Conservation (phyloP, 2,888 invertebrate genomes). For the Melolontha melolontha region DNA sequence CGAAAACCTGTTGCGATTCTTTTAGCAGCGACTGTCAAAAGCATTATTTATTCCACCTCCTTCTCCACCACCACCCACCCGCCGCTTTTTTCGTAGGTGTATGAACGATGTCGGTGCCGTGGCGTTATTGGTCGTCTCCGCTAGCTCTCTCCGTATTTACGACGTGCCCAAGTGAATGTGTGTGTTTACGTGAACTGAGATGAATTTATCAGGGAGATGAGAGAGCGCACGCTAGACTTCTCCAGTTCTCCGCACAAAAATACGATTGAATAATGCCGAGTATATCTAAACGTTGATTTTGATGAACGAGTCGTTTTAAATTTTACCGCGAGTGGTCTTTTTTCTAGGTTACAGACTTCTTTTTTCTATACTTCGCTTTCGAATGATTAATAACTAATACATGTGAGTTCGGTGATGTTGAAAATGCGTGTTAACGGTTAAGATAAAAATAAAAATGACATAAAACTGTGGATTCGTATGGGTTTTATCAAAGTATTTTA, state of each 20-base stretch:
- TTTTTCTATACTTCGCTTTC: no score
- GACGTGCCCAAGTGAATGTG: constrained; percentile 26
- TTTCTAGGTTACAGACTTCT: no score
- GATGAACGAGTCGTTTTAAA: background rate
- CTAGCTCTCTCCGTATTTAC: constrained; percentile 10
- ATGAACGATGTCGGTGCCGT: constrained; percentile 3
- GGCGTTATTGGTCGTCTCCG: constrained; percentile 9
- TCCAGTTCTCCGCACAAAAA: no score
- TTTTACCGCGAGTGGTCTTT: no score
- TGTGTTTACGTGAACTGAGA: constrained; percentile 15
- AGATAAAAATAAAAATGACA: no score
- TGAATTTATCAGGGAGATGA: constrained; percentile 17
- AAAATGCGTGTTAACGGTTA: no score
- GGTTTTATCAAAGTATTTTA: no score
- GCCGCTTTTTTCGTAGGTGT: constrained; percentile 25
- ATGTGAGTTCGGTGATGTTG: no score
- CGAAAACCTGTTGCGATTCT: constrained; percentile 64
- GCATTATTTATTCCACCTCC: constrained; percentile 26
- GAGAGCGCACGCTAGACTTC: background rate
- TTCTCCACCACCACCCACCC: no score
- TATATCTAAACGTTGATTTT: constrained; percentile 4
- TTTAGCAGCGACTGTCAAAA: constrained; percentile 53
- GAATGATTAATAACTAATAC: no score
- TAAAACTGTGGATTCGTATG: no score
- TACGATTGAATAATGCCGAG: background rate